Evolutionary conservation across 2,888 invertebrate species (phyloP).

Genomic region (Pristionchus exspectatus): DNA sequence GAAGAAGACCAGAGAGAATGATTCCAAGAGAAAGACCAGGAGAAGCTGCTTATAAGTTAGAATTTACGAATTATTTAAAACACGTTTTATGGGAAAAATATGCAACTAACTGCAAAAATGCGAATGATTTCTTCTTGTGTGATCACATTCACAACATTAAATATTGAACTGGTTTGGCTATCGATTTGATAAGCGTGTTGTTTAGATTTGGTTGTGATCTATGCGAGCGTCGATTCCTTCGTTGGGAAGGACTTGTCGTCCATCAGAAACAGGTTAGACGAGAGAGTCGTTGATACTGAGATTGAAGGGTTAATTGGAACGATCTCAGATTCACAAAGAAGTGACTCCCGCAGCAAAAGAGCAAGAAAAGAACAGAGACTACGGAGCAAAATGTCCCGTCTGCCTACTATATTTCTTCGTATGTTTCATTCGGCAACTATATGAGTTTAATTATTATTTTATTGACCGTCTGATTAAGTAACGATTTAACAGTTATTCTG

Average conservation of each 20-base stretch:
- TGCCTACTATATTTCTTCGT: slow-evolving; percentile 36
- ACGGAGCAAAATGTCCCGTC: slow-evolving; percentile 41
- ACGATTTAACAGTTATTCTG: neutral
- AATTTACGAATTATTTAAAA: neutral
- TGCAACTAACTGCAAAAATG: neutral
- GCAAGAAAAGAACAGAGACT: slow-evolving; percentile 37
- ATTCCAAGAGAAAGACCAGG: slow-evolving; percentile 28
- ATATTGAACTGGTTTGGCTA: neutral
- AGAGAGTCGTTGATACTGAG: no score
- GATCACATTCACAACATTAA: neutral
- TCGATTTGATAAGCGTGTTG: neutral
- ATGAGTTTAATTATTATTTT: neutral
- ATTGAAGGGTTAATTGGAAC: no score
- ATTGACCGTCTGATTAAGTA: no score
- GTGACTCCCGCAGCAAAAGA: slow-evolving; percentile 18
- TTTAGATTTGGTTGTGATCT: slow-evolving; percentile 50
- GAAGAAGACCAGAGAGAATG: slow-evolving; percentile 26
- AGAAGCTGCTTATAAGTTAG: slow-evolving; percentile 43
- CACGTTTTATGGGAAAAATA: neutral
- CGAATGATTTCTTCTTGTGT: no score
- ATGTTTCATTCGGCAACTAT: neutral
- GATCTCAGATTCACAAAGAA: slow-evolving; percentile 16
- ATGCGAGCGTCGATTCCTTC: slow-evolving; percentile 41
- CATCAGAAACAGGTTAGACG: slow-evolving; percentile 45
- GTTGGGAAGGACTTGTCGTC: slow-evolving; percentile 38